Evolutionary conservation across 1,140 invertebrate genomes (phyloP).

Genomic region (Sinonovacula constricta): DNA sequence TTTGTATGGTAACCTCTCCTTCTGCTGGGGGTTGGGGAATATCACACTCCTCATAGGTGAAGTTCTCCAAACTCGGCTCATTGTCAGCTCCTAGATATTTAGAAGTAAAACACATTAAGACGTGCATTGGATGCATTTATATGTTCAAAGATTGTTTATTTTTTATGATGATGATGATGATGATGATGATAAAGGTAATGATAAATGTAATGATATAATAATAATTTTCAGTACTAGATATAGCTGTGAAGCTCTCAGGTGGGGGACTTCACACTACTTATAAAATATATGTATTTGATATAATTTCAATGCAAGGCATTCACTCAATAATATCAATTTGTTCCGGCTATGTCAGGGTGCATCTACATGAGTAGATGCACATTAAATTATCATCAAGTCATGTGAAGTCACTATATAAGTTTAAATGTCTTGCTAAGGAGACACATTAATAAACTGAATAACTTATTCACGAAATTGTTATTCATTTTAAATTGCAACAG

Average conservation of each 20-base stretch:
- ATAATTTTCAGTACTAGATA: background rate
- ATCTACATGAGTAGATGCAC: too few relatives aligned
- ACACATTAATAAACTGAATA: too few relatives aligned
- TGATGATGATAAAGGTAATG: background rate
- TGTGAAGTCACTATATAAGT: too few relatives aligned
- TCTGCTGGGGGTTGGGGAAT: slow-evolving; percentile 28
- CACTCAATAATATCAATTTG: too few relatives aligned
- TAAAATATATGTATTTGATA: slow-evolving; percentile 3
- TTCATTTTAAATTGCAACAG: too few relatives aligned
- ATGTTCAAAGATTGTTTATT: background rate
- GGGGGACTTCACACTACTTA: background rate
- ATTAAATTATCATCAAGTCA: too few relatives aligned
- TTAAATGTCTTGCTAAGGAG: too few relatives aligned
- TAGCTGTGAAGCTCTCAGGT: background rate
- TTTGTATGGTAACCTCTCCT: slow-evolving; percentile 67
- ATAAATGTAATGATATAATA: background rate
- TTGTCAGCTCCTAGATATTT: slow-evolving; percentile 63
- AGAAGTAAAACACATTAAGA: background rate
- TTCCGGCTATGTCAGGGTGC: too few relatives aligned
- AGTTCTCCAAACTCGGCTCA: slow-evolving; percentile 66
- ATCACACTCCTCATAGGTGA: slow-evolving; percentile 58
- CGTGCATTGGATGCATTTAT: background rate
- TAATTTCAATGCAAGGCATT: too few relatives aligned
- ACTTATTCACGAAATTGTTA: too few relatives aligned
- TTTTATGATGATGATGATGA: background rate